Evolutionary conservation across 2,888 invertebrate genomes (phyloP), one percentile per base, ranked within the genome.

Genomic region (Elysia crispata): DNA sequence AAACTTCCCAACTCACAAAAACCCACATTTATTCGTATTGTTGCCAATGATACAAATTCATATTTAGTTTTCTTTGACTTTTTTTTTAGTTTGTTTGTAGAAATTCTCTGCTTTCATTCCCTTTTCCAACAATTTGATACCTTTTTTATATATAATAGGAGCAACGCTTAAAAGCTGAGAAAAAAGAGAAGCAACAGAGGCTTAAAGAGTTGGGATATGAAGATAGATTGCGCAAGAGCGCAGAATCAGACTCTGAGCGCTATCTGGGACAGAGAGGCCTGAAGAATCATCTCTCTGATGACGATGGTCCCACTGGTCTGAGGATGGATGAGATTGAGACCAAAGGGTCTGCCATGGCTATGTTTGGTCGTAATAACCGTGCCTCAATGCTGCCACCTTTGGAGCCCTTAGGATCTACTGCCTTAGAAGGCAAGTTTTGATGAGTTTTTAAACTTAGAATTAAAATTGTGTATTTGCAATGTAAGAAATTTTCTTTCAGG

Each of bases 341-440:
- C 1, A 33, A 64, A 8, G 11, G 49, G 1, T 54, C 76, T 1
- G 50, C 70, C 18, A 28, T 50, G 23, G 23, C 20, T 62, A 13
- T 76, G 49, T 70, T 81, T 77, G 70, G 70, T 23, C 72, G 75
- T 64, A 62, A 74, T 18, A 18, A 49, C 6, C 60, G 73, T 11
- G 74, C 64, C 15, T 76, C 77, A 33, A 41, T 75, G 23, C 30
- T 81, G 20, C 77, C 83, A n/a, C 81, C 83, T 18, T 86, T 88
- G 33, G 82, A 84, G 69, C 87, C 86, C 3, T 49, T 87, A n/a
- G 86, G 85, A 23, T 85, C 86, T 8, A 84, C 82, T 1, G 76
- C 72, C n/a, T 23, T 79, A 31, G 81, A 79, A 13, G 57, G 33
- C 41, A 33, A 57, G 23, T 30, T 76, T 41, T 41, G 3, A 6